phyloP scores from a whole-genome alignment of 2,113 vertebrate genomes.

The Scytalopus superciliaris region DNA sequence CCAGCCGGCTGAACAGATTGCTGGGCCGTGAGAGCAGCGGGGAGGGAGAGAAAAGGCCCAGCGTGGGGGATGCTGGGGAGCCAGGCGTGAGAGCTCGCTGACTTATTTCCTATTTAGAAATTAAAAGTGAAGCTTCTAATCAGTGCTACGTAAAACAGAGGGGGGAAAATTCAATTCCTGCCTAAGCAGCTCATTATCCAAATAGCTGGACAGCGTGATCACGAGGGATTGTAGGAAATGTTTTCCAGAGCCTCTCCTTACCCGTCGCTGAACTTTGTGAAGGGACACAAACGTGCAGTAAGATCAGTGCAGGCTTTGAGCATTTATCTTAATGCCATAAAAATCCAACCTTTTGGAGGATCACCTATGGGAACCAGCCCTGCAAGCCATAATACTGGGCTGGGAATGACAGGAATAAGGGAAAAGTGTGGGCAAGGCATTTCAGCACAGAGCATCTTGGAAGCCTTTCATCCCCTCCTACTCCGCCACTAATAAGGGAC shows the following conservation, averaged over 20 bases:
- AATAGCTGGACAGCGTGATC: neutral
- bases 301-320: neutral
- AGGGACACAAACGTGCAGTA: neutral
- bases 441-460: neutral
- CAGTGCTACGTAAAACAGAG: neutral
- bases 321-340: fast-evolving
- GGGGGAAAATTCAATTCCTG: neutral
- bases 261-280: neutral
- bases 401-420: neutral
- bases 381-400: neutral
- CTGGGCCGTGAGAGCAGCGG: neutral
- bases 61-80: neutral
- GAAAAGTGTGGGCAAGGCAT: neutral
- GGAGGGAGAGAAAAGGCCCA: neutral
- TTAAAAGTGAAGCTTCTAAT: neutral
- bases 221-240: neutral
- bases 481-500: neutral
- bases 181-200: neutral
- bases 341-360: neutral
- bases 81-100: fast-evolving
- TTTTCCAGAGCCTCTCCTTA: neutral
- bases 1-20: constrained; percentile 54
- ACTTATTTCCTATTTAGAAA: neutral
- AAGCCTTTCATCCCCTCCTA: neutral
- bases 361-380: neutral